Evolutionary conservation across 2,888 invertebrate species (phyloP).

Genomic region (Andricus curvator): DNA sequence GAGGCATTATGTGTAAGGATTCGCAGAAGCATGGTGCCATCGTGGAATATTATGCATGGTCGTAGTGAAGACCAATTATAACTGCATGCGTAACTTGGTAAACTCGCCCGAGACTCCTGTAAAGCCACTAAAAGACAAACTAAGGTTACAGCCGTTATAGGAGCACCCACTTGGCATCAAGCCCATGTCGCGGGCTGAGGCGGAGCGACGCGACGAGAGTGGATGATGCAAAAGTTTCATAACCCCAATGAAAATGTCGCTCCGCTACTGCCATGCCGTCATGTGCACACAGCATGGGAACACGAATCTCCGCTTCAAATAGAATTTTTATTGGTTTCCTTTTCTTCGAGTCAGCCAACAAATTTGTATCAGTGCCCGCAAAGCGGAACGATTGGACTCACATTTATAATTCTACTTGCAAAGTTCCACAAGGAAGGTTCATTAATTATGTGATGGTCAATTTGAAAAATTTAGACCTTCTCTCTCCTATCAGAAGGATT

Average conservation of each 20-base stretch:
- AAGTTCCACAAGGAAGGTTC: background rate
- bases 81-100: constrained; percentile 49
- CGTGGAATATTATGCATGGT: constrained; percentile 11
- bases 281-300: constrained; percentile 30
- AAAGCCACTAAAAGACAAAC: constrained; percentile 49
- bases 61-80: constrained; percentile 54
- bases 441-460: too few relatives aligned
- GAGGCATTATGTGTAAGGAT: constrained; percentile 62
- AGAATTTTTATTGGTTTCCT: constrained; percentile 36
- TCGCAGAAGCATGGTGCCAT: constrained; percentile 49
- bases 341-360: background rate
- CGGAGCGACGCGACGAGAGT: constrained; percentile 30
- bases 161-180: constrained; percentile 34
- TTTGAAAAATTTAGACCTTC: too few relatives aligned
- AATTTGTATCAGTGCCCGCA: background rate
- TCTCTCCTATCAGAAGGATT: too few relatives aligned
- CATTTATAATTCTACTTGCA: background rate
- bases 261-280: constrained; percentile 5
- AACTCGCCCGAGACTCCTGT: constrained; percentile 48
- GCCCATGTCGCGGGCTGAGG: constrained; percentile 31
- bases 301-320: constrained; percentile 19
- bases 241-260: constrained; percentile 40
- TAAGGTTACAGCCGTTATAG: constrained; percentile 47
- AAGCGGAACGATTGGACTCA: background rate
- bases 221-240: constrained; percentile 39